Percentiles rank a stretch among this genome's conserved stretches.
phyloP scores from a whole-genome alignment of 1,140 invertebrate species.

The Antheraea pernyi region DNA sequence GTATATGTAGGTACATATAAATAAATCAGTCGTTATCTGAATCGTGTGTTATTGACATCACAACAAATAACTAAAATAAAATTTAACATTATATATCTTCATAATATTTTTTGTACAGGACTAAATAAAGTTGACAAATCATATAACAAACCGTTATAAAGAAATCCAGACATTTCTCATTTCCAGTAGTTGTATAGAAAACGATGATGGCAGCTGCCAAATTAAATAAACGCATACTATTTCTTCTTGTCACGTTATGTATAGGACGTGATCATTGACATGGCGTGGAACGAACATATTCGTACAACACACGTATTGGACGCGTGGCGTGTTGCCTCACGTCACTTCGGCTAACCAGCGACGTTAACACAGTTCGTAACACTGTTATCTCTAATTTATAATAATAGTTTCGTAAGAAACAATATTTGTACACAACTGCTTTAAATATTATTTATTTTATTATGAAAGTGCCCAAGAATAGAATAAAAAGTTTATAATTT shows the following conservation, averaged over 20 bases:
- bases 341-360: slow-evolving; percentile 1
- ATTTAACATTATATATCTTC: too few species aligned
- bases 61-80: too few species aligned
- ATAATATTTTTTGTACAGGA: too few species aligned
- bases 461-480: too few species aligned
- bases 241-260: slow-evolving; percentile 45
- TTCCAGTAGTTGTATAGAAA: slow-evolving; percentile 1
- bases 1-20: too few species aligned
- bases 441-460: too few species aligned
- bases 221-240: slow-evolving; percentile 58
- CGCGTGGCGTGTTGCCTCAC: slow-evolving; percentile 20
- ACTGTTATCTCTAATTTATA: slow-evolving; percentile 5
- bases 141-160: too few species aligned
- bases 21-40: too few species aligned
- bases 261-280: slow-evolving; percentile 44
- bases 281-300: slow-evolving; percentile 20
- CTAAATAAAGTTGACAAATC: too few species aligned
- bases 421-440: neutral
- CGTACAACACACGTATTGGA: slow-evolving; percentile 13
- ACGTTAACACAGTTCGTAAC: slow-evolving; percentile 2
- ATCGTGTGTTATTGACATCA: too few species aligned
- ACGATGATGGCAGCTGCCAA: slow-evolving; percentile 13
- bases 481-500: too few species aligned
- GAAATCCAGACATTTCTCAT: neutral
- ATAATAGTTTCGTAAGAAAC: neutral